These are phyloP conservation scores for Rafetus swinhoei DNA, from an alignment of 2,113 vertebrate species.

Conservation along the genomic window DNA sequence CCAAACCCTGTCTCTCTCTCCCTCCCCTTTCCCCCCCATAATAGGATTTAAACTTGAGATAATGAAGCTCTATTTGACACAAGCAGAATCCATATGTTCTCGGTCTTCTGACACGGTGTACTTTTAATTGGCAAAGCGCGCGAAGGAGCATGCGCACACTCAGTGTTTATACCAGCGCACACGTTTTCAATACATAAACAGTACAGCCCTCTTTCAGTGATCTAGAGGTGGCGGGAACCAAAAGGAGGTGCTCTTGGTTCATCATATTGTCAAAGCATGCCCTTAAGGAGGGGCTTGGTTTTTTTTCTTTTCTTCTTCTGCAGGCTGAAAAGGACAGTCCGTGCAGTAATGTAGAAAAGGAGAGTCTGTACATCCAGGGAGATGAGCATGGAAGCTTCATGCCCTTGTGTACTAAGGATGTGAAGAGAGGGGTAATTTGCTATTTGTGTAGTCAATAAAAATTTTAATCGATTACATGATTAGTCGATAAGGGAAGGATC, in stretches of 20 bases:
- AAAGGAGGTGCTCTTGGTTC: not conserved
- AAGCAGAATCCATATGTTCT: not conserved
- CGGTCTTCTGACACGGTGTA: no score
- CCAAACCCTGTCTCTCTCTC: not conserved
- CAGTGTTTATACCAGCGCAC: no score
- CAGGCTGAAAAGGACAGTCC: not conserved
- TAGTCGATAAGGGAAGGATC: no score
- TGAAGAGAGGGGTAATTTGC: no score
- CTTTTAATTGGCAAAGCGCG: not conserved
- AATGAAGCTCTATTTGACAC: not conserved
- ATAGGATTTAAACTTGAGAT: not conserved
- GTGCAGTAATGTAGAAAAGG: not conserved
- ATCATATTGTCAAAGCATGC: not conserved
- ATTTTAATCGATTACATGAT: no score
- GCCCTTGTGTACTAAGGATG: no score
- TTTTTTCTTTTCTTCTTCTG: no score
- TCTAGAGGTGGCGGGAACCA: not conserved
- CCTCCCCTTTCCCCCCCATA: not conserved
- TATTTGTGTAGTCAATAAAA: no score
- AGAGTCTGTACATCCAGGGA: not conserved
- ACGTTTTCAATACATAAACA: no score
- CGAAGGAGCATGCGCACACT: not conserved
- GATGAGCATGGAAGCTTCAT: not conserved
- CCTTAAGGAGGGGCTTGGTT: not conserved
- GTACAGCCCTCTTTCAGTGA: not conserved